Conservation (phyloP, 2,888 invertebrate species). For the Pycnomerus fuliginosus region DNA sequence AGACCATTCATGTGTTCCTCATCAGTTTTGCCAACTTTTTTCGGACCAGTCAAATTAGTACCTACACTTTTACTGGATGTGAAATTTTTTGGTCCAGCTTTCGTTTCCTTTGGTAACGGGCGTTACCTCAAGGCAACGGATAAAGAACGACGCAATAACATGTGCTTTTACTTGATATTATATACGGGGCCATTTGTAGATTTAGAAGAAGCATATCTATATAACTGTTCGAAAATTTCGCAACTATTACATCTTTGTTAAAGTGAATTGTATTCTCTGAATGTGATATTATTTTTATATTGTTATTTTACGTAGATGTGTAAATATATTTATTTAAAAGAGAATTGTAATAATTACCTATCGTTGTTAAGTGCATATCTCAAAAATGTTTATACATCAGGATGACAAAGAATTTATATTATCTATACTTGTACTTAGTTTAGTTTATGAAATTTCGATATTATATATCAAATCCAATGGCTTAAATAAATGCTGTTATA, state of each 20-base stretch:
- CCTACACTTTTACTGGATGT: no score
- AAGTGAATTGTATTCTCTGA: conserved; percentile 24
- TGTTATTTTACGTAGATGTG: conserved; percentile 19
- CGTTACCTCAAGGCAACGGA: no score
- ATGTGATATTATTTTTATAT: conserved; percentile 27
- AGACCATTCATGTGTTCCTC: conserved; percentile 1
- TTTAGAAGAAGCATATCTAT: background rate
- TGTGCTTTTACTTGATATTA: conserved; percentile 22
- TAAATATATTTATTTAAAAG: conserved; percentile 17
- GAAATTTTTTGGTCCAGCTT: background rate
- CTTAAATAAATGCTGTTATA: conserved; percentile 16
- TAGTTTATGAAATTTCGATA: conserved; percentile 7
- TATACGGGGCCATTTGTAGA: conserved; percentile 21
- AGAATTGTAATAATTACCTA: no score
- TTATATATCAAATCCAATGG: conserved; percentile 11
- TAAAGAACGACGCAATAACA: conserved; percentile 20
- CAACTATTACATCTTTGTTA: no score
- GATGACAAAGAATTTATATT: conserved; percentile 3
- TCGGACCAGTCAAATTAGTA: background rate
- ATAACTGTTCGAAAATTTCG: no score
- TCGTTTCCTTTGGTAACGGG: conserved; percentile 7
- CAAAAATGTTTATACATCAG: conserved; percentile 1
- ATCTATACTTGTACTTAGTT: conserved; percentile 12
- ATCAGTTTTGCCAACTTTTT: conserved; percentile 1
- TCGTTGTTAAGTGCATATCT: conserved; percentile 14